A percentile compares a stretch with the other conserved stretches of the same genome.
These are phyloP conservation scores for Embidobia sp. DNA, from an alignment of 2,888 invertebrate species.

Conservation along the genomic window DNA sequence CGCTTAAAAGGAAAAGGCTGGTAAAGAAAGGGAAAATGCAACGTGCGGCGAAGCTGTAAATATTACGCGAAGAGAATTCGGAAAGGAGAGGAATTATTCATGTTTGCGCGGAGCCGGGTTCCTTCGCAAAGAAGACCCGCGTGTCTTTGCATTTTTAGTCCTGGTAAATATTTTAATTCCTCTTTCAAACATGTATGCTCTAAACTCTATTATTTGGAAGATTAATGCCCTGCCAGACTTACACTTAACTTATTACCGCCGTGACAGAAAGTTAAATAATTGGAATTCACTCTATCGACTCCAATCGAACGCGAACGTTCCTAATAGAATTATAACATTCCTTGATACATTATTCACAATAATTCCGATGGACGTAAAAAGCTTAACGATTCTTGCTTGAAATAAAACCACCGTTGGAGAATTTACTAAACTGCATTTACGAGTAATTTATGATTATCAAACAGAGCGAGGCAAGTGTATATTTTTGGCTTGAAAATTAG, in stretches of 20 bases:
- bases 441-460: slow-evolving; percentile 49
- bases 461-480: slow-evolving; percentile 1
- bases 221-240: slow-evolving; percentile 38
- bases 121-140: slow-evolving; percentile 59
- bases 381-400: slow-evolving; percentile 45
- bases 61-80: slow-evolving; percentile 55
- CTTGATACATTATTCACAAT: slow-evolving; percentile 54
- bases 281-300: slow-evolving; percentile 44
- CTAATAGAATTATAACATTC: slow-evolving; percentile 51
- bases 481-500: slow-evolving; percentile 1
- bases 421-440: slow-evolving; percentile 34
- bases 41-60: slow-evolving; percentile 63
- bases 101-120: slow-evolving; percentile 60
- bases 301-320: slow-evolving; percentile 24
- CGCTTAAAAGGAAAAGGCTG: slow-evolving; percentile 25
- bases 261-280: slow-evolving; percentile 55
- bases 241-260: slow-evolving; percentile 38
- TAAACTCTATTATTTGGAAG: slow-evolving; percentile 14
- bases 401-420: slow-evolving; percentile 35
- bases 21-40: slow-evolving; percentile 55
- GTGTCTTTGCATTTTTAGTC: slow-evolving; percentile 65
- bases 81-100: slow-evolving; percentile 65
- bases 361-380: slow-evolving; percentile 48
- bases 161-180: slow-evolving; percentile 66
- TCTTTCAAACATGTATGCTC: slow-evolving; percentile 45